Percentiles rank a stretch among this genome's conserved stretches.
Conservation (phyloP, 2,797 vertebrate species). For the Sparidentex hasta region DNA sequence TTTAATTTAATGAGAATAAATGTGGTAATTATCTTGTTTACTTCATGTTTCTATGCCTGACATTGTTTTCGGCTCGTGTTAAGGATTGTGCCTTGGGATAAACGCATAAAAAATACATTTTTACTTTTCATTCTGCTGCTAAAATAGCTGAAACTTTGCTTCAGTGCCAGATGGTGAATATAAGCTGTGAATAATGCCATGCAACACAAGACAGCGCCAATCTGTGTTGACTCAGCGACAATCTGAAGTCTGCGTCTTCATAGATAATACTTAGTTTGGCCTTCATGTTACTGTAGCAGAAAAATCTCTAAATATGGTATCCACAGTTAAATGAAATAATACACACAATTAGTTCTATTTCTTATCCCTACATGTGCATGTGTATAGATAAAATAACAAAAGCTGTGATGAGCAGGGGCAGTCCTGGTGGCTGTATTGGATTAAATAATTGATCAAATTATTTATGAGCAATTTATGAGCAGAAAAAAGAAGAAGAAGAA, state of each 20-base stretch:
- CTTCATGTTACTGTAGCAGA: slow-evolving; percentile 25
- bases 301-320: slow-evolving; percentile 31
- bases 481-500: slow-evolving; percentile 38
- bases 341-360: slow-evolving; percentile 10
- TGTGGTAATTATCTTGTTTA: slow-evolving; percentile 70
- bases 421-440: slow-evolving; percentile 41
- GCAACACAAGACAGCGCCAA: slow-evolving; percentile 48
- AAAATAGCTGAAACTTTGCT: slow-evolving; percentile 69
- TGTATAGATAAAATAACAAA: slow-evolving; percentile 7
- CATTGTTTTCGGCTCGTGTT: slow-evolving; percentile 57
- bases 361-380: slow-evolving; percentile 1
- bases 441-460: slow-evolving; percentile 67
- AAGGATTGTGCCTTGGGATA: slow-evolving; percentile 59
- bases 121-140: slow-evolving; percentile 59
- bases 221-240: slow-evolving; percentile 72
- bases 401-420: slow-evolving; percentile 2
- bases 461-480: slow-evolving; percentile 64
- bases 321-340: slow-evolving; percentile 8
- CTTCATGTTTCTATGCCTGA: slow-evolving; percentile 43
- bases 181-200: slow-evolving; percentile 68
- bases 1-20: slow-evolving; percentile 63
- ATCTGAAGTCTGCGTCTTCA: slow-evolving; percentile 61
- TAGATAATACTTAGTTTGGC: slow-evolving; percentile 57
- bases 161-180: slow-evolving; percentile 71
- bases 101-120: slow-evolving; percentile 60